phyloP scores from a whole-genome alignment of 2,888 invertebrate genomes.

The Dasysyrphus tricinctus region DNA sequence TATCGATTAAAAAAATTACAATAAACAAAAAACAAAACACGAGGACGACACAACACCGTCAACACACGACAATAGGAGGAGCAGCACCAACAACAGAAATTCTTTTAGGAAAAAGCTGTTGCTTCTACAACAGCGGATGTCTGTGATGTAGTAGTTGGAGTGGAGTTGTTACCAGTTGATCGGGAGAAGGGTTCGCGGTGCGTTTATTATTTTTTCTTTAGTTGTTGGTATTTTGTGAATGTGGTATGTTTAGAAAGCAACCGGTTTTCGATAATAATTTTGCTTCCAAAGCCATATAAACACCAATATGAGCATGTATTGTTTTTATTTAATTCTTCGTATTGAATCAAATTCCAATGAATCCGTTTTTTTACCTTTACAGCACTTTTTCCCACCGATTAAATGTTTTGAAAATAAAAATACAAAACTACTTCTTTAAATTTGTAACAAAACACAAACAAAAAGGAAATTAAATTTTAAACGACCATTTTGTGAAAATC shows the following conservation, averaged over 20 bases:
- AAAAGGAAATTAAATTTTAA: constrained; percentile 37
- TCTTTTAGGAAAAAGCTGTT: constrained; percentile 65
- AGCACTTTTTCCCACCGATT: constrained; percentile 37
- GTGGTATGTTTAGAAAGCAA: constrained; percentile 74
- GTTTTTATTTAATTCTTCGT: constrained; percentile 37
- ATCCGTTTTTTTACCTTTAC: constrained; percentile 36
- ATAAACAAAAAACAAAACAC: constrained; percentile 27
- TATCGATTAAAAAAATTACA: constrained; percentile 28
- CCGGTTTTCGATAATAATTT: constrained; percentile 66
- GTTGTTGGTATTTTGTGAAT: constrained; percentile 52
- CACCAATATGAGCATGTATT: constrained; percentile 56
- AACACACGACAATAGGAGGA: constrained; percentile 41
- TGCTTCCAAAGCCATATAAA: constrained; percentile 71
- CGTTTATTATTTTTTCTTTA: constrained; percentile 33
- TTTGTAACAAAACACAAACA: constrained; percentile 13
- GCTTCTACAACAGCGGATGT: constrained; percentile 35
- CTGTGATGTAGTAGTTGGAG: constrained; percentile 32
- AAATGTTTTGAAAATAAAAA: constrained; percentile 7
- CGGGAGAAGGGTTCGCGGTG: constrained; percentile 31
- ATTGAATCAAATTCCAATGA: constrained; percentile 66
- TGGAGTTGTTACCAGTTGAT: neutral
- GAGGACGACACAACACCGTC: constrained; percentile 27
- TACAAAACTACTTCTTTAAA: neutral
- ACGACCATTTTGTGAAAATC: constrained; percentile 67
- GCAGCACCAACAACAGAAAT: constrained; percentile 60